Evolutionary conservation across 1,140 invertebrate genomes (phyloP), one percentile per base, ranked within the genome.

Genomic region (Macrocentrus cingulum): DNA sequence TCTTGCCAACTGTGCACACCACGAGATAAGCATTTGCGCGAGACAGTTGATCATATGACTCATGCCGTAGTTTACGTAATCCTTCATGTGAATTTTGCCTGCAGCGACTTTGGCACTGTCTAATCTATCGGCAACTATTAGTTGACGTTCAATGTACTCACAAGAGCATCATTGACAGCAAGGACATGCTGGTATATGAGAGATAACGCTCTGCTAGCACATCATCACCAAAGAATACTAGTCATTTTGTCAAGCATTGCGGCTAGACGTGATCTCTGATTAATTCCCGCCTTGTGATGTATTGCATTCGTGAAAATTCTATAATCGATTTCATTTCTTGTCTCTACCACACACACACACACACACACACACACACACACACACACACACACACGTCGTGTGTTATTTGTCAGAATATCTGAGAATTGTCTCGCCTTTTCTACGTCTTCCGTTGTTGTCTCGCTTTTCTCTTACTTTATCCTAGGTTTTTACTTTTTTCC

Each of bases 251-350:
- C 36, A 15, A 11, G 45, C 22, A 48, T 48, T 48, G 45, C 29
- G 45, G 20, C 45, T 48, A 48, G 32, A 53, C 58, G 58, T 60
- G 54, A 60, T 60, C 58, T 32, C 58, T 60, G 58, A 60, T 60
- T 60, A 54, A 60, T n/a, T n/a, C n/a, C n/a, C n/a, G n/a, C n/a
- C n/a, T n/a, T 60, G 58, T 45, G 37, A 42, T 46, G 29, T 49
- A 22, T 44, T 56, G 44, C 39, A 29, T 45, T n/a, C 25, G 44
- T 29, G 8, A n/a, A n/a, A n/a, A 20, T 5, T 15, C 19, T 48
- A 32, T 56, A 49, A 56, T 56, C 54, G 54, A 56, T 56, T 54
- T 20, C 13, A 5, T 20, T 13, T 22, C 19, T 2, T n/a, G n/a
- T n/a, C n/a, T n/a, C n/a, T n/a, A n/a, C n/a, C n/a, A n/a, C n/a